Evolutionary conservation across 2,888 invertebrate genomes (phyloP), one percentile per base, ranked within the genome.

Genomic region (Corythucha ciliata): DNA sequence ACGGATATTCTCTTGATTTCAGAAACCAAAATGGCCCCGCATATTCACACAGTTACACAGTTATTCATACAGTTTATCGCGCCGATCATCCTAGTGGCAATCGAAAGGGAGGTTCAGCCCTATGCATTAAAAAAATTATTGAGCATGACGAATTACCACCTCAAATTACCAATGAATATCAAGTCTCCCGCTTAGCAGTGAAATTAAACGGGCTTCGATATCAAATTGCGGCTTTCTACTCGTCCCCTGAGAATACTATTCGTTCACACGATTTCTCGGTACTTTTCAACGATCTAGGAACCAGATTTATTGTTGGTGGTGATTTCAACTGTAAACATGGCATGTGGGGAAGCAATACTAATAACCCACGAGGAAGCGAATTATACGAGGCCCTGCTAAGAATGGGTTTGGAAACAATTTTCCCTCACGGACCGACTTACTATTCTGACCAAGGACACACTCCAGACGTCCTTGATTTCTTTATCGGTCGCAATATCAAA

Each of bases 41-140:
- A 32, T 20, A 12, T 12, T 2, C 12, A 12, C 20, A 29, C 32
- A 20, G 7, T 14, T 20, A 34, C 32, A 3, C 8, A 10, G 10
- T 7, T 8, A 12, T 45, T n/a, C n/a, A 45, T n/a, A 34, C 8
- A 33, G 8, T 10, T 14, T 24, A 21, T 5, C 21, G 41, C 3
- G 41, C 41, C 14, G 41, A 41, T 26, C 41, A 41, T 22, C 41
- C 41, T n/a, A n/a, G n/a, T n/a, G n/a, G n/a, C n/a, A n/a, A n/a
- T n/a, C n/a, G n/a, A n/a, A n/a, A n/a, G n/a, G 21, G 10, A 3
- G 33, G 46, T 6, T 46, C 46, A 3, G 18, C 21, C n/a, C 16
- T 46, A 10, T 20, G 16, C 12, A 29, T 45, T 14, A 45, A 45
- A 20, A 18, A 32, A 3, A 6, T 21, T 5, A 21, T 46, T 14